Conservation (phyloP, 2,797 vertebrate species). For the Myotis daubentonii region DNA sequence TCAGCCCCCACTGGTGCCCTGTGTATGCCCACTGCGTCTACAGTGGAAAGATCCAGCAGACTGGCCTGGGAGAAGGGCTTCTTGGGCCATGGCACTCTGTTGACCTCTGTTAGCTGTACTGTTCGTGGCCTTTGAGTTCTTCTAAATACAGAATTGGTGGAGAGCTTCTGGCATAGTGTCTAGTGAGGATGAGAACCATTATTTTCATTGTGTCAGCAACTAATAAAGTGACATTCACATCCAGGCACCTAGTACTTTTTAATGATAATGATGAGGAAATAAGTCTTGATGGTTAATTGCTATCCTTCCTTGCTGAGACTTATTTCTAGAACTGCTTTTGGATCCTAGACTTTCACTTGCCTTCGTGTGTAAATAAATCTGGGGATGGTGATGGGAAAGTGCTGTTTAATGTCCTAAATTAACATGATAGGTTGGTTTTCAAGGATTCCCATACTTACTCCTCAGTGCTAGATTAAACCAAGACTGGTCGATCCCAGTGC, state of each 20-base stretch:
- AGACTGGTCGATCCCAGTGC: fast-evolving
- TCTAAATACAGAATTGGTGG: not conserved
- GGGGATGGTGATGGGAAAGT: not conserved
- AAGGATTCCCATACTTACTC: too few species aligned
- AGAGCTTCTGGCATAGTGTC: not conserved
- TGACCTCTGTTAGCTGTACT: not conserved
- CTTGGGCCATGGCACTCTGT: not conserved
- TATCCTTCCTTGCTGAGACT: not conserved
- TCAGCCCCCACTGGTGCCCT: not conserved
- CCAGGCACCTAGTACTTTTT: not conserved
- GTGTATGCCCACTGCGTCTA: not conserved
- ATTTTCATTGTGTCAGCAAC: not conserved
- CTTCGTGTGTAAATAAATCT: not conserved
- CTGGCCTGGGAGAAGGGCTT: not conserved
- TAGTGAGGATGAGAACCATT: not conserved
- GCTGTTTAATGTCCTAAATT: not conserved
- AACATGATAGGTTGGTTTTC: not conserved
- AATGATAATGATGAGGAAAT: slow-evolving; percentile 1
- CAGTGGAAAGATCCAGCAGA: not conserved
- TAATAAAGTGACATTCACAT: not conserved
- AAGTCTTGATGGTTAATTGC: not conserved
- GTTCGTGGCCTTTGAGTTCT: not conserved
- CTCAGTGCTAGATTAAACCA: not conserved
- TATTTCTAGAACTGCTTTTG: not conserved
- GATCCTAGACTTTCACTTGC: not conserved